These are phyloP conservation scores for Mechanitis mazaeus DNA, from an alignment of 2,888 invertebrate genomes.

Conservation along the genomic window DNA sequence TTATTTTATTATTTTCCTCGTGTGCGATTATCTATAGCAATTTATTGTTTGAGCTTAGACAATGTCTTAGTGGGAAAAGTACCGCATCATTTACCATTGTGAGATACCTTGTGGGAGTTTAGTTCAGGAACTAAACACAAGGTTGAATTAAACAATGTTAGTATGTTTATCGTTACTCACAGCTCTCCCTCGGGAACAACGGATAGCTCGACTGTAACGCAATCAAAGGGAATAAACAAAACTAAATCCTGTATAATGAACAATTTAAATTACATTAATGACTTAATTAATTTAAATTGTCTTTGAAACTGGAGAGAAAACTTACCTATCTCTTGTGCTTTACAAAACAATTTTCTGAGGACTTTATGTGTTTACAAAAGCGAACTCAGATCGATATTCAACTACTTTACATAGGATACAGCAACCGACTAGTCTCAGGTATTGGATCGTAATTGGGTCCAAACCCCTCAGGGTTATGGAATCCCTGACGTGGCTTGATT, in stretches of 20 bases:
- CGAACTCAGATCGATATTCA: slow-evolving; percentile 17
- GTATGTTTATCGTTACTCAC: slow-evolving; percentile 7
- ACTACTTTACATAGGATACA: slow-evolving; percentile 21
- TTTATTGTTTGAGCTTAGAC: background rate
- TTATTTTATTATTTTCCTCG: too few species aligned
- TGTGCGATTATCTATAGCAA: background rate
- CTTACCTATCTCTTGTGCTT: slow-evolving; percentile 21
- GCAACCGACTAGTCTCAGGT: slow-evolving; percentile 37
- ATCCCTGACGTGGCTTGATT: slow-evolving; percentile 55
- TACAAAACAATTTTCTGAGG: slow-evolving; percentile 18
- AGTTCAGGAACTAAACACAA: slow-evolving; percentile 4
- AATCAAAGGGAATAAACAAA: slow-evolving; percentile 13
- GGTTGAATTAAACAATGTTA: slow-evolving; percentile 8
- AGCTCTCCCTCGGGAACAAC: slow-evolving; percentile 9
- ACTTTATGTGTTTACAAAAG: slow-evolving; percentile 19
- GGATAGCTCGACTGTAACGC: slow-evolving; percentile 11
- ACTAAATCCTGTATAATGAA: background rate
- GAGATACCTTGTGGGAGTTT: background rate
- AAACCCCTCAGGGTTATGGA: slow-evolving; percentile 54
- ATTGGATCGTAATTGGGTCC: slow-evolving; percentile 53
- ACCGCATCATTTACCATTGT: background rate
- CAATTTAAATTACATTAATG: too few species aligned
- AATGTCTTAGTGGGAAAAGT: background rate
- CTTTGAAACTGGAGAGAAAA: background rate
- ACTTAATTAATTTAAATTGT: too few species aligned